phyloP scores from a whole-genome alignment of 2,888 invertebrate species.

The Fissipunctia ypsillon region DNA sequence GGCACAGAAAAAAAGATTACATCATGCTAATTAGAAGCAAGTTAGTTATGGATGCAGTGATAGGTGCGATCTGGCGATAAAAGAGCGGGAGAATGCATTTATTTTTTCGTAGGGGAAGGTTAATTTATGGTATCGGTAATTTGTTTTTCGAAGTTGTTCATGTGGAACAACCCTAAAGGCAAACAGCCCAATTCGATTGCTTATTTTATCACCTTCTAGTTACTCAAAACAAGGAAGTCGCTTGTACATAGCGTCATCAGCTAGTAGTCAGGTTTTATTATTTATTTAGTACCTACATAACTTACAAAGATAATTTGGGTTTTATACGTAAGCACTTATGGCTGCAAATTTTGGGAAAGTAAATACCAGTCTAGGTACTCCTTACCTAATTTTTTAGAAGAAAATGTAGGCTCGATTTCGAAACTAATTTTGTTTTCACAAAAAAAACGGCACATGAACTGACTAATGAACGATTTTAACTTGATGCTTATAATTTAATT shows the following conservation, averaged over 20 bases:
- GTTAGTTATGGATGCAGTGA: conserved; percentile 9
- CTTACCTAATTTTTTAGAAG: conserved; percentile 30
- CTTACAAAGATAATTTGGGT: not conserved
- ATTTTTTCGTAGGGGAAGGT: not conserved
- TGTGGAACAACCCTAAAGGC: conserved; percentile 43
- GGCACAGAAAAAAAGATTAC: conserved; percentile 50
- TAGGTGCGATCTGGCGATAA: conserved; percentile 2
- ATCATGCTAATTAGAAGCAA: conserved; percentile 34
- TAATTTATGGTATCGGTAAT: conserved; percentile 10
- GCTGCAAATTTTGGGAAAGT: not conserved
- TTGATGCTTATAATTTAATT: not conserved
- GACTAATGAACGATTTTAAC: not conserved
- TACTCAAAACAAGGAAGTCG: conserved; percentile 69
- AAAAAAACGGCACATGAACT: conserved; percentile 25
- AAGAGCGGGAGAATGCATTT: conserved; percentile 34
- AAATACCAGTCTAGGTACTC: conserved; percentile 24
- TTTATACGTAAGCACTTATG: not conserved
- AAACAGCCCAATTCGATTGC: conserved; percentile 30
- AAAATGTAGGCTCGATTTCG: conserved; percentile 20
- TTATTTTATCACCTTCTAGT: conserved; percentile 49
- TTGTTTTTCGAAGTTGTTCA: conserved; percentile 12
- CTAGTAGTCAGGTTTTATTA: conserved; percentile 36
- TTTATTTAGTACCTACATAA: not conserved
- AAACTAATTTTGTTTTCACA: conserved; percentile 33
- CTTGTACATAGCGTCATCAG: conserved; percentile 56